Percentiles rank a stretch among this genome's conserved stretches.
phyloP scores from a whole-genome alignment of 23 tunicate species.

The Ciona savignyi region DNA sequence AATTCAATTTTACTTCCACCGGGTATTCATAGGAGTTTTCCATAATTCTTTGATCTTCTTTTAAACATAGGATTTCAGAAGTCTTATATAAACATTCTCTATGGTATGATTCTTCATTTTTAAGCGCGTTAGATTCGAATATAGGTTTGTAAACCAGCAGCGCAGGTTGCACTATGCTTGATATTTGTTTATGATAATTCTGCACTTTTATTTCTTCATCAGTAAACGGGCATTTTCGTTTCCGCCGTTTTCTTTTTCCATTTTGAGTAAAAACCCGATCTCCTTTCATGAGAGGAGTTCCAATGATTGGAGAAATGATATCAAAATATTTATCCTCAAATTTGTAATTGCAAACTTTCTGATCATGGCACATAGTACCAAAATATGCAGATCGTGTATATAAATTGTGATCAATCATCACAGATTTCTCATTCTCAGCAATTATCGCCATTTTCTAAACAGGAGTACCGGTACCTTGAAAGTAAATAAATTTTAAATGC shows the following conservation, averaged over 20 bases:
- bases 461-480: too few species aligned
- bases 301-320: background rate
- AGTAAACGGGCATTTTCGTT: background rate
- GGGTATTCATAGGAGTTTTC: background rate
- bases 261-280: background rate
- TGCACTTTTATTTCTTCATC: background rate
- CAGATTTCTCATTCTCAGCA: background rate
- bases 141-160: background rate
- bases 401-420: background rate
- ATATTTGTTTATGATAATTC: background rate
- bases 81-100: too few species aligned
- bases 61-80: background rate
- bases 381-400: background rate
- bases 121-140: background rate
- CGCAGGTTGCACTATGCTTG: background rate
- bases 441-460: background rate
- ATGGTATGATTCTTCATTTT: background rate
- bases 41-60: background rate
- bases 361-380: background rate
- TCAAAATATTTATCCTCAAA: background rate
- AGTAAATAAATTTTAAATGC: too few species aligned
- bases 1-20: background rate
- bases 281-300: background rate
- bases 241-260: background rate
- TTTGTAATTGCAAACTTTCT: background rate